Evolutionary conservation across 2,113 vertebrate genomes (phyloP).

Genomic region (Mugil cephalus): DNA sequence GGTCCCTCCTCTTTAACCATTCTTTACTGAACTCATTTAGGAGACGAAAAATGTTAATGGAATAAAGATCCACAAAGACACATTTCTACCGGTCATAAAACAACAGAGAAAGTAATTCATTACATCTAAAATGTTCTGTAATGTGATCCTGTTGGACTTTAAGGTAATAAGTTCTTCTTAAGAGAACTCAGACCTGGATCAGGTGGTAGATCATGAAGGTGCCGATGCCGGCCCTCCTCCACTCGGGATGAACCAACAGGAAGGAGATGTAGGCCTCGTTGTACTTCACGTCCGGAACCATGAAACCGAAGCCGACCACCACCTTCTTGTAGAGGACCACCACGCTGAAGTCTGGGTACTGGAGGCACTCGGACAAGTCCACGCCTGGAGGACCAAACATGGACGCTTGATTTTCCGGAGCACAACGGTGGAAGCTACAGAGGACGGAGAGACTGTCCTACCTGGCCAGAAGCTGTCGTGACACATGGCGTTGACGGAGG

Average conservation of each 20-base stretch:
- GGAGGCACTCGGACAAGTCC: conserved; percentile 96
- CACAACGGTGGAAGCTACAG: rapidly evolving
- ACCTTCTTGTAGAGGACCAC: conserved; percentile 97
- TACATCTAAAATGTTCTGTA: too few relatives aligned
- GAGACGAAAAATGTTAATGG: too few relatives aligned
- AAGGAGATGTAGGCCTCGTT: conserved; percentile 99
- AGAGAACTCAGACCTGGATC: conserved; percentile 88
- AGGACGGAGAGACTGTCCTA: conserved; percentile 52
- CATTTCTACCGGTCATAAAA: too few relatives aligned
- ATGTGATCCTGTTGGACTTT: too few relatives aligned
- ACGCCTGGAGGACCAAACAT: conserved; percentile 83
- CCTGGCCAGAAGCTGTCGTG: conserved; percentile 98
- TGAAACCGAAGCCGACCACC: conserved; percentile 96
- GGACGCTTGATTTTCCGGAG: neutral
- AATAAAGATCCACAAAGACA: too few relatives aligned
- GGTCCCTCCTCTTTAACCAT: too few relatives aligned
- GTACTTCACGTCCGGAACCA: conserved; percentile 98
- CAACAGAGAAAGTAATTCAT: too few relatives aligned
- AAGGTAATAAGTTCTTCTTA: neutral
- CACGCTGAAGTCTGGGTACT: conserved; percentile 99
- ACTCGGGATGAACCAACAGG: conserved; percentile 96
- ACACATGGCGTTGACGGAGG: conserved; percentile 97
- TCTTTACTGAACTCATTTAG: too few relatives aligned
- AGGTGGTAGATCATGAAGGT: conserved; percentile 99
- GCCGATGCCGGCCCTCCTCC: conserved; percentile 95